Conservation (phyloP, 2,888 invertebrate species). For the Zele albiditarsus region DNA sequence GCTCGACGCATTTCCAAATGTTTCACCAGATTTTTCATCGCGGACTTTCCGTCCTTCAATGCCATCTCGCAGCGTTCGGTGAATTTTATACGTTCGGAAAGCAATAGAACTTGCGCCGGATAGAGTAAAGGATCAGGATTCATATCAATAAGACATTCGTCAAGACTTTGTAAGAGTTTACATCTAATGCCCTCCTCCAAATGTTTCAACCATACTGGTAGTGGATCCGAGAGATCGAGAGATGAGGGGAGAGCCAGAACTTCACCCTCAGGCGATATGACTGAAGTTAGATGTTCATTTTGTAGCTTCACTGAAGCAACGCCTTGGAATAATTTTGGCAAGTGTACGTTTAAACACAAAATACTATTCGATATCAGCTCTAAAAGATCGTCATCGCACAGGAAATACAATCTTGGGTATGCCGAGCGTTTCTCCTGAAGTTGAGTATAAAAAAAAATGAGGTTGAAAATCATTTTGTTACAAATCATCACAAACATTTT, state of each 20-base stretch:
- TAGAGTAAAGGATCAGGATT: conserved; percentile 63
- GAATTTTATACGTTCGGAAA: conserved; percentile 65
- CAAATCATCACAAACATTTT: background rate
- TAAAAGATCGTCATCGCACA: conserved; percentile 97
- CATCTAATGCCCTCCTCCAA: conserved; percentile 88
- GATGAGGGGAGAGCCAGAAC: conserved; percentile 74
- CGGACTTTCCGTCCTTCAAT: conserved; percentile 60
- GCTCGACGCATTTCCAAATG: conserved; percentile 75
- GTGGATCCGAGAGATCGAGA: conserved; percentile 60
- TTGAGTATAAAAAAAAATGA: conserved; percentile 69
- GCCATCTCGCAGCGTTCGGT: conserved; percentile 67
- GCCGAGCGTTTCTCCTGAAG: conserved; percentile 87
- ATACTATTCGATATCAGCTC: conserved; percentile 83
- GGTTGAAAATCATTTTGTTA: background rate
- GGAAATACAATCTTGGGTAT: conserved; percentile 97
- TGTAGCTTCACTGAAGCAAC: conserved; percentile 84
- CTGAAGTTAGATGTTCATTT: conserved; percentile 75
- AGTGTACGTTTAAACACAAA: conserved; percentile 84
- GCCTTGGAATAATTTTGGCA: conserved; percentile 97
- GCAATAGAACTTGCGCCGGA: conserved; percentile 66
- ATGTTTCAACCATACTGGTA: conserved; percentile 83
- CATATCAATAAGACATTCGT: conserved; percentile 63
- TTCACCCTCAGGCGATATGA: conserved; percentile 80
- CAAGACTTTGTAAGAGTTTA: conserved; percentile 61
- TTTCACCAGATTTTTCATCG: conserved; percentile 73